Base-by-base conservation (phyloP, 2,113 vertebrate species). In the Alexandromys fortis region DNA sequence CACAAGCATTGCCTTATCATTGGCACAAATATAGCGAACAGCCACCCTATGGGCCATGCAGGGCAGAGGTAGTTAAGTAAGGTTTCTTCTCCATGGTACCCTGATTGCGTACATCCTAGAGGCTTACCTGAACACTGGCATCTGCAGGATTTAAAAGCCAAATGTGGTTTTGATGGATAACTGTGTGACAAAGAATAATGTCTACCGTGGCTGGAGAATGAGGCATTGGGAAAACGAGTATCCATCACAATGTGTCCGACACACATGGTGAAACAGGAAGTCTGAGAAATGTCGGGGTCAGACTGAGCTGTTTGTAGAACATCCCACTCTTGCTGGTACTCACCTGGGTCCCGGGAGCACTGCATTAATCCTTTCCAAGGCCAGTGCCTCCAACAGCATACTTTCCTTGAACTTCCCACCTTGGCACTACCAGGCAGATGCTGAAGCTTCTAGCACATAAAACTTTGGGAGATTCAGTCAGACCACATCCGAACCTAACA, bases 111-210 rank as follows among this genome's bases (percentile, higher is more conserved):
- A 5, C 1, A 13, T 26, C 7, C n/a, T 49, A 17, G 52, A 52
- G 79, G 30, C 49, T 92, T 52, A 86, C 67, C 61, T 94, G 86
- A 91, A 38, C 45, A 35, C 28, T 38, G 30, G 24, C 33, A 94
- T 12, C 28, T 67, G 86, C 91, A 89, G 61, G 86, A 68, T 67
- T 91, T 91, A 58, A 67, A 91, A 77, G 52, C 5, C n/a, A 91
- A 47, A 49, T 14, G 0, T 67, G n/a, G n/a, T 8, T 72, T 86
- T 58, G 30, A 13, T 82, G 77, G 28, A 58, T 26, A 72, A 52
- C 52, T n/a, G 21, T 86, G 58, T 45, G 45, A 33, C 3, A 21
- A 14, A 45, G 0, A 81, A 79, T 28, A 67, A 26, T 68, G 85
- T 86, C 92, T 94, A 72, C 28, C 19, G 7, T 49, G 58, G 67